phyloP scores from a whole-genome alignment of 2,888 invertebrate species.

The Encarsia formosa region DNA sequence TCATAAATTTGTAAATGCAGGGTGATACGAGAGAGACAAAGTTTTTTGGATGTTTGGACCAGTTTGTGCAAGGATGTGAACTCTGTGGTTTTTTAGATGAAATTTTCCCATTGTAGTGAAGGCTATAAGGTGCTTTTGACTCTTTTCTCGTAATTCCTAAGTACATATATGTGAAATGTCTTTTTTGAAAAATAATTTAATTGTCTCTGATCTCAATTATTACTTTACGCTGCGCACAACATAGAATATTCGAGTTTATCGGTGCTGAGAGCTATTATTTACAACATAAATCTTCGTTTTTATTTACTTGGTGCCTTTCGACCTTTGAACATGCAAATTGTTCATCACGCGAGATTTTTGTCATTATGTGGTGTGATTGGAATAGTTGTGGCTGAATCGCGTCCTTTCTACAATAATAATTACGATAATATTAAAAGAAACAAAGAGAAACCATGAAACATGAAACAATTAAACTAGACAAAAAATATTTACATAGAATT shows the following conservation, averaged over 20 bases:
- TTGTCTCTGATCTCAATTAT: too few relatives aligned
- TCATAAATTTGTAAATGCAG: too few relatives aligned
- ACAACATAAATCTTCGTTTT: constrained; percentile 26
- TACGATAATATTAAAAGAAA: background rate
- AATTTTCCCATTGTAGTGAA: too few relatives aligned
- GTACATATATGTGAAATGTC: too few relatives aligned
- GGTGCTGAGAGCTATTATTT: background rate
- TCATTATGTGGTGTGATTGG: background rate
- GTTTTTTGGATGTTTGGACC: too few relatives aligned
- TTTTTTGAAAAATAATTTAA: too few relatives aligned
- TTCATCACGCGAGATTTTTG: background rate
- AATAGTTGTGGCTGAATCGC: constrained; percentile 9
- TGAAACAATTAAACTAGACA: constrained; percentile 4
- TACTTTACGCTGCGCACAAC: background rate
- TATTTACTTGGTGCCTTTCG: constrained; percentile 47
- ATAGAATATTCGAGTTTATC: constrained; percentile 6
- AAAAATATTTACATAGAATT: constrained; percentile 31
- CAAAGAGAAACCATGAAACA: constrained; percentile 22
- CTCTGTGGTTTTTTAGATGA: too few relatives aligned
- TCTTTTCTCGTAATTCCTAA: too few relatives aligned
- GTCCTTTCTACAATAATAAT: constrained; percentile 1
- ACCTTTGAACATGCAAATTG: constrained; percentile 24
- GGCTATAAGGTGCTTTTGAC: too few relatives aligned
- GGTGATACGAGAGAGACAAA: too few relatives aligned
- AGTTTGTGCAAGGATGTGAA: too few relatives aligned